Conservation (phyloP, 2,113 vertebrate species). For the Thermophis baileyi region DNA sequence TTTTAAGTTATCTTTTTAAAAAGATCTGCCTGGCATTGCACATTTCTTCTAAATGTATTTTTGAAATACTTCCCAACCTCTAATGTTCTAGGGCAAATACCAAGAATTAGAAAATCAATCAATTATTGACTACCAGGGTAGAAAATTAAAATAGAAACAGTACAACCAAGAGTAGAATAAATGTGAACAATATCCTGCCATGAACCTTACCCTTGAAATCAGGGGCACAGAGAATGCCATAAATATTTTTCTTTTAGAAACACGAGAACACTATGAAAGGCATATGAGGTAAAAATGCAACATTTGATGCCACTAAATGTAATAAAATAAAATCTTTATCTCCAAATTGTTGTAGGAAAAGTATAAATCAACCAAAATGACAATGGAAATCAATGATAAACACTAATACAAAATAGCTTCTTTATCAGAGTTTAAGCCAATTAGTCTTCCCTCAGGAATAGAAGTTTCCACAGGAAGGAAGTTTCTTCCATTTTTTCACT, state of each 20-base stretch:
- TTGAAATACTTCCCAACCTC: not conserved
- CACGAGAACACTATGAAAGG: not conserved
- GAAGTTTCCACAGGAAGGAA: not conserved
- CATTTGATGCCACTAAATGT: not conserved
- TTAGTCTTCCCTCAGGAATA: not conserved
- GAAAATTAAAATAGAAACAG: not conserved
- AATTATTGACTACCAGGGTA: not conserved
- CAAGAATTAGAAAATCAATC: not conserved
- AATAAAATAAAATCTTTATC: not conserved
- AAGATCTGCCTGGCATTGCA: not conserved
- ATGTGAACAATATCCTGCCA: not conserved
- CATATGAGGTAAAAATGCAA: not conserved
- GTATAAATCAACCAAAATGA: not conserved
- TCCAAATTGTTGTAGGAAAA: not conserved
- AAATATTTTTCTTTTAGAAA: not conserved
- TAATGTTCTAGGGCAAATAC: not conserved
- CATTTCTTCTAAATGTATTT: constrained; percentile 5
- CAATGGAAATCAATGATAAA: not conserved
- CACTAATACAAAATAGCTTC: not conserved
- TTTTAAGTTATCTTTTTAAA: constrained; percentile 30
- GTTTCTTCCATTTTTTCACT: not conserved
- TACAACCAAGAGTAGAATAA: not conserved
- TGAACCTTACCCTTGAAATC: not conserved
- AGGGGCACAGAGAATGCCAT: not conserved
- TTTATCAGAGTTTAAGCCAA: not conserved